Evolutionary conservation across 35 echinoderm and acorn worm genomes (phyloP), one percentile per base, ranked within the genome.

Genomic region (Holothuria glaberrima): DNA sequence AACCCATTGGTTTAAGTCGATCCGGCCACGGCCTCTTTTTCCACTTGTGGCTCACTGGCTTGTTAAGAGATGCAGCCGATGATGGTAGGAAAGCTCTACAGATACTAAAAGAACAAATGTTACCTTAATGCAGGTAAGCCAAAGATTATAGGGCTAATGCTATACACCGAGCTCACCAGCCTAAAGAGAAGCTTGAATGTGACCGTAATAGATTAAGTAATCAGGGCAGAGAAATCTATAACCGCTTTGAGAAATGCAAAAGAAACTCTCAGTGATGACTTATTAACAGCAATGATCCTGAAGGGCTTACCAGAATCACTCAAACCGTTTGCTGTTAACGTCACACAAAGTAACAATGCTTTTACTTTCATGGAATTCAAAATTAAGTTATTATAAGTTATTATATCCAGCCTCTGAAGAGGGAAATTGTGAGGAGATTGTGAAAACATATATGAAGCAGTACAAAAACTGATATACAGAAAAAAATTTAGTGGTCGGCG

Each of bases 11-110:
- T n/a, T n/a, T n/a, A n/a, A n/a, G n/a, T n/a, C n/a, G n/a, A n/a
- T n/a, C n/a, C n/a, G n/a, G n/a, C n/a, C n/a, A n/a, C n/a, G n/a
- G n/a, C n/a, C n/a, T n/a, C n/a, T n/a, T n/a, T n/a, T n/a, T n/a
- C n/a, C n/a, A n/a, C n/a, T n/a, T n/a, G n/a, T n/a, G n/a, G n/a
- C n/a, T n/a, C n/a, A n/a, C n/a, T n/a, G n/a, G n/a, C n/a, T 48
- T 84, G 2, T 86, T 86, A n/a, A 59, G 58, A 69, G 89, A 83
- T 58, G 45, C 64, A 30, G 20, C 29, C 22, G 82, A 86, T 48
- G 81, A 86, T 76, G 90, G 26, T 86, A 75, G 54, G 54, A 86
- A n/a, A n/a, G n/a, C n/a, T n/a, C n/a, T n/a, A n/a, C n/a, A n/a
- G n/a, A n/a, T n/a, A n/a, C n/a, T n/a, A 22, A 54, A 67, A 19